phyloP scores from a whole-genome alignment of 1,140 invertebrate genomes.

The Steinernema khuongi region DNA sequence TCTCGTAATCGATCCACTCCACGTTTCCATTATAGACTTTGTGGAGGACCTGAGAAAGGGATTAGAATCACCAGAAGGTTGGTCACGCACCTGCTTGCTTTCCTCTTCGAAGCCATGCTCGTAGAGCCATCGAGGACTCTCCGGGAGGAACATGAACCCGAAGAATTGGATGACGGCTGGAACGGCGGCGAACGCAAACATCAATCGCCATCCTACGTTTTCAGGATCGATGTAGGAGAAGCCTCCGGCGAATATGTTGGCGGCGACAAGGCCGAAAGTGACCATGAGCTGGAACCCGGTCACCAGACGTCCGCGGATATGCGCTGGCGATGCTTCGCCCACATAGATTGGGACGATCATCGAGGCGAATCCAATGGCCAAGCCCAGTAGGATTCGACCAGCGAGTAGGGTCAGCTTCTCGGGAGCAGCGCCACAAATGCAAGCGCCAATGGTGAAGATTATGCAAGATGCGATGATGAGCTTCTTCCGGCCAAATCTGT shows the following conservation, averaged over 20 bases:
- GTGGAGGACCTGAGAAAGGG: conserved; percentile 58
- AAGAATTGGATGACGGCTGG: conserved; percentile 65
- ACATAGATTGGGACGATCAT: conserved; percentile 68
- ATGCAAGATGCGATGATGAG: conserved; percentile 65
- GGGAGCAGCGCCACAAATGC: conserved; percentile 63
- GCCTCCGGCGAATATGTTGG: conserved; percentile 64
- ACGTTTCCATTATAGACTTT: conserved; percentile 55
- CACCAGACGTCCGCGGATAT: conserved; percentile 64
- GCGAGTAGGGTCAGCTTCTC: conserved; percentile 62
- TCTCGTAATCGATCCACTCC: conserved; percentile 51
- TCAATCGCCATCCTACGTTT: conserved; percentile 66
- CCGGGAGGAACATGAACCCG: conserved; percentile 67
- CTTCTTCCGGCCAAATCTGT: conserved; percentile 63
- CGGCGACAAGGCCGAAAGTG: conserved; percentile 65
- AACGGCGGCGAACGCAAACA: conserved; percentile 66
- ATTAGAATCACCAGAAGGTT: too few species aligned
- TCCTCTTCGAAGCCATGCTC: too few species aligned
- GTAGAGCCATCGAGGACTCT: conserved; percentile 66
- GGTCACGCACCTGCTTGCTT: too few species aligned
- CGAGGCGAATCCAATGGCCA: conserved; percentile 66
- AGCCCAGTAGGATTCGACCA: conserved; percentile 65
- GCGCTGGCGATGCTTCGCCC: conserved; percentile 64
- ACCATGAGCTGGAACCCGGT: conserved; percentile 66
- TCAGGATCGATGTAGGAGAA: conserved; percentile 61
- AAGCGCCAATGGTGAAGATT: conserved; percentile 64